phyloP scores from a whole-genome alignment of 2,113 vertebrate species.

The Polypterus senegalus region DNA sequence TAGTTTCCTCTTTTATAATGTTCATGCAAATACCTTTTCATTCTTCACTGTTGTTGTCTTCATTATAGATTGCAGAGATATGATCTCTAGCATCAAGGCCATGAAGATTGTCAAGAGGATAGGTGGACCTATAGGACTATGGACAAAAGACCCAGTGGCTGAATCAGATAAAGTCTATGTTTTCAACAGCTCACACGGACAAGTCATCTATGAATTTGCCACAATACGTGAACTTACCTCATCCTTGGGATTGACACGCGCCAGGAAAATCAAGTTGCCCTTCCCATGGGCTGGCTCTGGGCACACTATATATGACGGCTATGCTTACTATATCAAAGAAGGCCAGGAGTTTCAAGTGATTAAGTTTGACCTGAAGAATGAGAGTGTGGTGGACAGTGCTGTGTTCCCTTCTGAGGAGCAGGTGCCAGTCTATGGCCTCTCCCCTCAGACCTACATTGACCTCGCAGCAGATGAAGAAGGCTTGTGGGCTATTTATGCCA shows the following conservation, averaged over 20 bases:
- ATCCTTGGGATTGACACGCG: slow-evolving; percentile 50
- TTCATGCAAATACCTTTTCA: too few relatives aligned
- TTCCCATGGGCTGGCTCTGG: slow-evolving; percentile 72
- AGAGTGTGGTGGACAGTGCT: slow-evolving; percentile 62
- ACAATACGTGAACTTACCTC: slow-evolving; percentile 68
- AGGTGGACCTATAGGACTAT: slow-evolving; percentile 67
- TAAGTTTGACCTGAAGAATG: slow-evolving; percentile 72
- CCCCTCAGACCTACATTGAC: slow-evolving; percentile 71
- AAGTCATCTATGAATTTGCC: slow-evolving; percentile 65
- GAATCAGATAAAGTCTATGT: slow-evolving; percentile 73
- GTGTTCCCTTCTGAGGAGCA: slow-evolving; percentile 71
- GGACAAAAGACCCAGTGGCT: slow-evolving; percentile 71
- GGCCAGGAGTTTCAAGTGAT: slow-evolving; percentile 64
- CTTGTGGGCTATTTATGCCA: slow-evolving; percentile 81
- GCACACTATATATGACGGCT: slow-evolving; percentile 66
- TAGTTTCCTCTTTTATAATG: too few relatives aligned
- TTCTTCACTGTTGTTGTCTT: background rate
- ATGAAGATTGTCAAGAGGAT: slow-evolving; percentile 90
- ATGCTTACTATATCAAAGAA: slow-evolving; percentile 68
- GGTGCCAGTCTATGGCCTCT: slow-evolving; percentile 67
- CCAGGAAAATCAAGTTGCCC: slow-evolving; percentile 61
- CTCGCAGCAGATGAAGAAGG: slow-evolving; percentile 75
- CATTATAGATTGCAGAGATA: slow-evolving; percentile 72
- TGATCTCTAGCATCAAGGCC: slow-evolving; percentile 72
- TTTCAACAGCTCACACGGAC: slow-evolving; percentile 68